Conservation (phyloP, 2,797 vertebrate species). For the Chiroxiphia lanceolata region DNA sequence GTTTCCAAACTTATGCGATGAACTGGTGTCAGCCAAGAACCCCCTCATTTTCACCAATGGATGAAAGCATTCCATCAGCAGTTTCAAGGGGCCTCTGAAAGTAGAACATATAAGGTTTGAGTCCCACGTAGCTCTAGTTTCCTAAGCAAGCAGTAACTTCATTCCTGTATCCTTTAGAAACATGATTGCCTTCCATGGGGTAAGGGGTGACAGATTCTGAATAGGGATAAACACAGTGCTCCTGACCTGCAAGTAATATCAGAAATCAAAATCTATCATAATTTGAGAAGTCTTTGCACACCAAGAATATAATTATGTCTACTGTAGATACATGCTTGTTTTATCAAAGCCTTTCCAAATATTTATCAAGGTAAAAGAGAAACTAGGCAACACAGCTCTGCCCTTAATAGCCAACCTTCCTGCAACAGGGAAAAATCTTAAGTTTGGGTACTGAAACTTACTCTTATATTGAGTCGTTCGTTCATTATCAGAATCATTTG, state of each 20-base stretch:
- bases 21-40: background rate
- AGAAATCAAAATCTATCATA: background rate
- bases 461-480: background rate
- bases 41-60: background rate
- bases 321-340: accelerated
- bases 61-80: background rate
- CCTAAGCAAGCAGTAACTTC: background rate
- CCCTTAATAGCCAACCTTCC: background rate
- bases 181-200: background rate
- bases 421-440: background rate
- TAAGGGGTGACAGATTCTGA: background rate
- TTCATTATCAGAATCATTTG: background rate
- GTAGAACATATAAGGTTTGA: background rate
- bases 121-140: background rate
- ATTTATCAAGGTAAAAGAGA: background rate
- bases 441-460: background rate
- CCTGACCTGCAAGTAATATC: background rate
- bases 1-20: background rate
- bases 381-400: background rate
- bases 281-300: background rate
- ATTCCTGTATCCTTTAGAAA: background rate
- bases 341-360: background rate
- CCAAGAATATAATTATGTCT: background rate
- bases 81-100: background rate
- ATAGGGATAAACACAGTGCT: background rate